Base-by-base conservation (phyloP, 2,797 vertebrate species). In the Protonibea diacanthus region DNA sequence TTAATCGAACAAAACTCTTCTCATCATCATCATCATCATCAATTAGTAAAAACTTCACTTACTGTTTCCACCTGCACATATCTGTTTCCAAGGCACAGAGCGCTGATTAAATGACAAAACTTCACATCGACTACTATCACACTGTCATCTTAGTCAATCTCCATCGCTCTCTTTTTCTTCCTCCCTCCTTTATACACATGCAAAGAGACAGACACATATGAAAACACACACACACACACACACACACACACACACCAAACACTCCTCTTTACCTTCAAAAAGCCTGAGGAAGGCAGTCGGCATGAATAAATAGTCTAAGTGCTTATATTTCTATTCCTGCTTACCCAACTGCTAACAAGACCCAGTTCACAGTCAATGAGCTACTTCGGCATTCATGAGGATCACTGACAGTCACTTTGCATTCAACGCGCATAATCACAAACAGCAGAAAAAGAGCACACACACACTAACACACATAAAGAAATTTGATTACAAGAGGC, bases 341-440 rank as follows among this genome's bases (percentile, higher is more conserved):
- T 93, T 91, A 93, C 89, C 91, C 93, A 93, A 94, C 91, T 93
- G 92, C 93, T 93, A 94, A 94, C 93, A 95, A 94, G 93, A 92
- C 86, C 89, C 90, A 93, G 92, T 95, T 94, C 92, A 94, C 93
- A 94, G 94, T 94, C 95, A 96, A 94, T 95, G 94, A 96, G 93
- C 95, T 95, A 93, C 92, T 96, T 95, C 94, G 94, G 93, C 94
- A 94, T 94, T 94, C 94, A 95, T 95, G 94, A 95, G 95, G 94
- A 96, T 95, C 93, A 95, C 95, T 93, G 93, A 92, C 94, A 88
- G 94, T 94, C 93, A 95, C 95, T 95, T 95, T 96, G 93, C 95
- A 95, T 96, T 94, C 94, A 94, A 95, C 93, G 93, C 94, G n/a
- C n/a, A n/a, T 94, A 95, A 95, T 93, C 92, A 93, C 91, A 93